Evolutionary conservation across 2,888 invertebrate genomes (phyloP).

Genomic region (Halictus ligatus): DNA sequence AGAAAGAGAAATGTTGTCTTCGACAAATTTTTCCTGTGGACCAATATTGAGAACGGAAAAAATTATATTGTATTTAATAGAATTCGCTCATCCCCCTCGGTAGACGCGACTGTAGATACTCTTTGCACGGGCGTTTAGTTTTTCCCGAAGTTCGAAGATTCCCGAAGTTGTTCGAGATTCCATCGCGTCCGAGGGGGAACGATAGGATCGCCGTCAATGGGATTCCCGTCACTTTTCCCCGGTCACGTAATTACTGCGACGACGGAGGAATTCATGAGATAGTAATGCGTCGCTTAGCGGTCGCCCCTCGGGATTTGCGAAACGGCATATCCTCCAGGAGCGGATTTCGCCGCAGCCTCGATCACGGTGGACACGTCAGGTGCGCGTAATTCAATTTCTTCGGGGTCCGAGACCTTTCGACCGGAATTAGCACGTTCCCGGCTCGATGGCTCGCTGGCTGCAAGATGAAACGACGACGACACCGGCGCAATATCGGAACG

Average conservation of each 20-base stretch:
- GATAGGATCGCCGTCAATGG: background rate
- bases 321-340: conserved; percentile 33
- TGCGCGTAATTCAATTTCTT: conserved; percentile 68
- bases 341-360: conserved; percentile 56
- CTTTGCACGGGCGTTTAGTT: too few relatives aligned
- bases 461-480: conserved; percentile 19
- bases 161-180: background rate
- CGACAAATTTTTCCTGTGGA: too few relatives aligned
- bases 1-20: too few relatives aligned
- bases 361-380: conserved; percentile 65
- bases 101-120: background rate
- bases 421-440: conserved; percentile 48
- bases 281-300: conserved; percentile 54
- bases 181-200: background rate
- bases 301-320: conserved; percentile 49
- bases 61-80: too few relatives aligned
- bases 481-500: conserved; percentile 24
- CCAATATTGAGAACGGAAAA: too few relatives aligned
- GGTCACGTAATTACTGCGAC: conserved; percentile 14
- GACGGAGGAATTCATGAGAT: conserved; percentile 16
- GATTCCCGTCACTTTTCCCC: conserved; percentile 11
- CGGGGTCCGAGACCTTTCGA: conserved; percentile 41
- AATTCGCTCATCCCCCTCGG: background rate
- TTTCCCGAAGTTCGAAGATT: background rate
- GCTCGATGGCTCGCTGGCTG: background rate